Base-by-base conservation (phyloP, 2,113 vertebrate species). In the Typhlomys cinereus region DNA sequence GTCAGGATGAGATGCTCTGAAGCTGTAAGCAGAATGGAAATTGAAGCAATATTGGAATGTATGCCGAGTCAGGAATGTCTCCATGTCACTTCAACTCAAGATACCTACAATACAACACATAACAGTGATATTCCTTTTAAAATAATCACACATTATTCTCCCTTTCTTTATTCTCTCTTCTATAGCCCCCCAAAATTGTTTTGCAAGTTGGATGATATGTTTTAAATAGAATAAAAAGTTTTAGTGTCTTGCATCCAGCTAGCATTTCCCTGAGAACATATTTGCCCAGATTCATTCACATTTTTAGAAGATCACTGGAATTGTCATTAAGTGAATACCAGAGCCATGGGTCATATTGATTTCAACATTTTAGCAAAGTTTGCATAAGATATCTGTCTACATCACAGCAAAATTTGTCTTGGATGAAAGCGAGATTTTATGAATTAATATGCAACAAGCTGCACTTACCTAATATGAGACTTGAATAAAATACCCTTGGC, bases 191-290 rank as follows among this genome's bases (percentile, higher is more conserved):
- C 10, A 50, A 90, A 73, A 54, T 80, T 66, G 34, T 31, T 76
- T 85, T 79, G 64, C 14, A 61, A 20, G 8, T 59, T 80, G 84
- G 81, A 67, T 85, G 59, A 66, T 61, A 25, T 83, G 80, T 83
- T 66, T 36, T 31, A 20, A 74, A 89, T 70, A 21, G 0, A 92
- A 88, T 44, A 79, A 2, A 69, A 83, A 31, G 14, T 81, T 62
- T 17, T 92, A 80, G 31, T 74, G 41, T 86, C 36, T 73, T 73
- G 69, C 89, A 17, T 88, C 31, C 14, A 89, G 48, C 62, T 87
- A 95, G 17, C 74, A 25, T 86, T 71, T 94, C 25, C n/a, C 34
- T 90, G 79, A 91, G 31, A 89, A 78, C 9, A 67, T 46, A 20
- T 83, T 70, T 85, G 54, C 46, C 54, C 62, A 83, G 81, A 69